A percentile compares a stretch with the other conserved stretches of the same genome.
Conservation (phyloP, 2,888 invertebrate genomes). For the Diaprepes abbreviatus region DNA sequence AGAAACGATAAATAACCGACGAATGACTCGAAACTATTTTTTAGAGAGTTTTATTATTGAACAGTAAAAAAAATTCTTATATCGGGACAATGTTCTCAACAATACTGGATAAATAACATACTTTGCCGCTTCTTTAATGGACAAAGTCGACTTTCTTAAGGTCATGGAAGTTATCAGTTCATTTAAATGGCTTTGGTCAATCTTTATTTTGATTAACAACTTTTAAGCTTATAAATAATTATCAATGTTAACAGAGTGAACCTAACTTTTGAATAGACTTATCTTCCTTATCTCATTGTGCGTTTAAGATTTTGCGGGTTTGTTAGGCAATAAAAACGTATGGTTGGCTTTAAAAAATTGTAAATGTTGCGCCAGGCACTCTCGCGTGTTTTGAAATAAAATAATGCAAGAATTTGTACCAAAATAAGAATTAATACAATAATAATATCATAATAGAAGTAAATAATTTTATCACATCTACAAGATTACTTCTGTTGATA, state of each 20-base stretch:
- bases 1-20: not conserved
- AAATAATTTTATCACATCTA: too few relatives aligned
- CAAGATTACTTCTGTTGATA: too few relatives aligned
- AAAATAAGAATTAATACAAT: too few relatives aligned
- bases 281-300: too few relatives aligned
- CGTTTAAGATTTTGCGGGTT: too few relatives aligned
- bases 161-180: constrained; percentile 58
- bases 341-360: too few relatives aligned
- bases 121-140: constrained; percentile 59
- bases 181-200: constrained; percentile 54
- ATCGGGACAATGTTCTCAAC: constrained; percentile 29
- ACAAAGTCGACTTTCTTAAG: constrained; percentile 60
- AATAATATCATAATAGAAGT: too few relatives aligned
- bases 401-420: too few relatives aligned
- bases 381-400: too few relatives aligned
- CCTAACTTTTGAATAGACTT: not conserved
- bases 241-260: constrained; percentile 26
- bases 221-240: constrained; percentile 23
- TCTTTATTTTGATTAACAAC: constrained; percentile 45
- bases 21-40: not conserved
- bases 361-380: too few relatives aligned
- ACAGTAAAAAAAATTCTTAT: constrained; percentile 8
- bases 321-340: too few relatives aligned
- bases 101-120: constrained; percentile 43
- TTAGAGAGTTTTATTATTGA: constrained; percentile 3